Evolutionary conservation across 2,888 invertebrate genomes (phyloP).

Genomic region (Hemistola chrysoprasaria): DNA sequence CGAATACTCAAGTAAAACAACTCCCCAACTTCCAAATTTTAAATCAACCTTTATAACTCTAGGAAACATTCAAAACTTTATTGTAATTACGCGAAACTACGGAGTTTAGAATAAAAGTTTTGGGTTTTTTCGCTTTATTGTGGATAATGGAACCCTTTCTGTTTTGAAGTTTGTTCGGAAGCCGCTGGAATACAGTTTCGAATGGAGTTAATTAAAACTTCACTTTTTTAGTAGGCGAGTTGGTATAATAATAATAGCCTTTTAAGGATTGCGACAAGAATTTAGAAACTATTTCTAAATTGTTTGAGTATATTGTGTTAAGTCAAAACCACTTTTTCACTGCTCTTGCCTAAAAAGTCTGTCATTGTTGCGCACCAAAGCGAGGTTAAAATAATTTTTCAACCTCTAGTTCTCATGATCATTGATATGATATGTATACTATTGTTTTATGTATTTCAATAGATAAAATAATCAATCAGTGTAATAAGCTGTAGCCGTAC

Average conservation of each 20-base stretch:
- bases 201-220: slow-evolving; percentile 33
- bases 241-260: slow-evolving; percentile 18
- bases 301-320: no score
- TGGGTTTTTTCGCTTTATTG: slow-evolving; percentile 27
- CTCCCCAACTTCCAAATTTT: slow-evolving; percentile 19
- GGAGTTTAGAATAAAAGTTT: slow-evolving; percentile 22
- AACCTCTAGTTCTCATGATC: no score
- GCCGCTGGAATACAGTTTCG: slow-evolving; percentile 25
- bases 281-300: slow-evolving; percentile 16
- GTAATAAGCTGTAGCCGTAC: no score
- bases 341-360: no score
- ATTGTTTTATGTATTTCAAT: no score
- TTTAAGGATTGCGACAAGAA: slow-evolving; percentile 10
- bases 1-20: slow-evolving; percentile 2
- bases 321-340: no score
- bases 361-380: no score
- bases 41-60: slow-evolving; percentile 25
- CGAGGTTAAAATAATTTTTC: no score
- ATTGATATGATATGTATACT: no score
- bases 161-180: slow-evolving; percentile 15
- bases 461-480: no score
- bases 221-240: slow-evolving; percentile 24
- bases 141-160: slow-evolving; percentile 22
- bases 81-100: slow-evolving; percentile 27
- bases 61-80: slow-evolving; percentile 28